Evolutionary conservation across 64 coral and sea anemone species (phyloP).

Genomic region (Actinia equina): DNA sequence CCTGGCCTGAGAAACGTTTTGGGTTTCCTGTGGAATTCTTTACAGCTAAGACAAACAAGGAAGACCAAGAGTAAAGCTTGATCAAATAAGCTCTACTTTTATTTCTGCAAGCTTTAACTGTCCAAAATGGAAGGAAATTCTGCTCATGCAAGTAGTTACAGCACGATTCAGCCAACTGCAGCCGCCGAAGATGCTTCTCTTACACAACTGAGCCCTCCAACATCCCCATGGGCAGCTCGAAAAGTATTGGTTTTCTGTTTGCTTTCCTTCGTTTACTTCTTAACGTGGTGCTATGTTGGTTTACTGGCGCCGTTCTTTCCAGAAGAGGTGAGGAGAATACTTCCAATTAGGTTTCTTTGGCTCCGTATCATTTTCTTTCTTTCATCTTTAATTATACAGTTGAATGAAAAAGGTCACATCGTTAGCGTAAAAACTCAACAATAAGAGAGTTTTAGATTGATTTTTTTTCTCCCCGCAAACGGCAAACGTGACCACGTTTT

Average conservation of each 20-base stretch:
- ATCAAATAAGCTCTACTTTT: too few species aligned
- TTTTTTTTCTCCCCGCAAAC: too few species aligned
- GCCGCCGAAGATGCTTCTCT: background rate
- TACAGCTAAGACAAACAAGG: too few species aligned
- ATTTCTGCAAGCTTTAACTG: background rate
- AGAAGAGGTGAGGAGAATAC: background rate
- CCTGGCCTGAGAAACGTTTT: too few species aligned
- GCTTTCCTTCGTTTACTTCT: background rate
- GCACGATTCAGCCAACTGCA: background rate
- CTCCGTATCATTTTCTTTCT: too few species aligned
- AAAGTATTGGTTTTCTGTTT: background rate
- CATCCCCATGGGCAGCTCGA: background rate
- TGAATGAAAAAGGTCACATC: background rate
- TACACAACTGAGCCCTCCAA: background rate
- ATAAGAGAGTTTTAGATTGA: too few species aligned
- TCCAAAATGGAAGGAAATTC: background rate
- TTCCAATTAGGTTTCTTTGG: too few species aligned
- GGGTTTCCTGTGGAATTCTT: too few species aligned
- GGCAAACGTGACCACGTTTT: too few species aligned
- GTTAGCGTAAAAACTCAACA: too few species aligned
- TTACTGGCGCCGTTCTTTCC: background rate
- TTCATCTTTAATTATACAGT: background rate
- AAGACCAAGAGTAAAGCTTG: too few species aligned
- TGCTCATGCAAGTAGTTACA: background rate
- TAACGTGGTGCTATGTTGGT: conserved; percentile 3